A percentile compares a stretch with the other conserved stretches of the same genome.
Evolutionary conservation across 2,888 invertebrate species (phyloP).

Genomic region (Scaptomyza caliginosa): DNA sequence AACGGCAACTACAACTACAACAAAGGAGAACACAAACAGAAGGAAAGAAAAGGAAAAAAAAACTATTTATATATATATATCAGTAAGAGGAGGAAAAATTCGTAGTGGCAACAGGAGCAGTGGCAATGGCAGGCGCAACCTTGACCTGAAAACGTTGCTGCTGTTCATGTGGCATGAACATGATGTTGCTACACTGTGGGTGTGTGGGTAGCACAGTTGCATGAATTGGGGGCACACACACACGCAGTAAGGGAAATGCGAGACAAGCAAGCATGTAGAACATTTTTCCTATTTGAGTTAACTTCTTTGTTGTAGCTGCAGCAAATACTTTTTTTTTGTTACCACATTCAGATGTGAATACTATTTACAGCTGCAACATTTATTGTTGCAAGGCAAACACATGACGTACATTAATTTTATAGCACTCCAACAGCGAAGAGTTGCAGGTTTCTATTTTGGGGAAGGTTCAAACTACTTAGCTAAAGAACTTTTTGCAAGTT

Average conservation of each 20-base stretch:
- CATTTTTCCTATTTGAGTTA: conserved; percentile 74
- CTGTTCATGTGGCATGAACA: conserved; percentile 53
- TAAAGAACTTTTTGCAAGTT: conserved; percentile 5
- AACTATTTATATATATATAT: not conserved
- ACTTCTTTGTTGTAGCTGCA: conserved; percentile 59
- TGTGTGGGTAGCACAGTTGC: conserved; percentile 8
- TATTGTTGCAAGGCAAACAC: not conserved
- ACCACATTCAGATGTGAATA: conserved; percentile 13
- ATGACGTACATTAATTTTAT: conserved; percentile 34
- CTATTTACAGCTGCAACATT: conserved; percentile 1
- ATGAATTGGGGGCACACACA: conserved; percentile 37
- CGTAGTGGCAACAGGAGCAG: conserved; percentile 23
- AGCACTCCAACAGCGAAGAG: conserved; percentile 3
- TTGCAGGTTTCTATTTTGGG: conserved; percentile 2
- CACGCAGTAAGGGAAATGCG: conserved; percentile 15
- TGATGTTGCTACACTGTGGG: conserved; percentile 8
- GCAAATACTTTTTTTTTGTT: not conserved
- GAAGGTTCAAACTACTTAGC: conserved; percentile 9
- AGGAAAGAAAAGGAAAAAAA: conserved; percentile 4
- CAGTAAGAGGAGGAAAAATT: conserved; percentile 11
- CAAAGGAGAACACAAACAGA: conserved; percentile 23
- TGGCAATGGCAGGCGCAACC: conserved; percentile 69
- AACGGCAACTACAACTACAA: conserved; percentile 15
- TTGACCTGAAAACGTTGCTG: conserved; percentile 81
- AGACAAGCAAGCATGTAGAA: conserved; percentile 24